Evolutionary conservation across 1,140 invertebrate species (phyloP), one percentile per base, ranked within the genome.

Genomic region (Drosophila parvula): DNA sequence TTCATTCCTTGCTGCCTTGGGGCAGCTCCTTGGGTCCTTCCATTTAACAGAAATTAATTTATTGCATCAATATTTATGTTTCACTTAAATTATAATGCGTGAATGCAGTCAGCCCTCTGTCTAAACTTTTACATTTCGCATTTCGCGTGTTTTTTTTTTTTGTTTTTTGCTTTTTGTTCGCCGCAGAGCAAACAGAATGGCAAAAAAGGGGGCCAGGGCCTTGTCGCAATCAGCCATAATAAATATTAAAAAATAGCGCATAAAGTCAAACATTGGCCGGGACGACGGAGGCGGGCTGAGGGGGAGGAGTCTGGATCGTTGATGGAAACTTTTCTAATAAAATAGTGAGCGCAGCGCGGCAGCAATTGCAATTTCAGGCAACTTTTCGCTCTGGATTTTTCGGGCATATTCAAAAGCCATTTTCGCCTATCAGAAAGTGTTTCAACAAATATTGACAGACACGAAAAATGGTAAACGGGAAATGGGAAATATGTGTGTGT

Each of bases 51-150:
- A 89, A 89, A 89, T 89, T 89, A 89, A 89, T 89, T 89, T 89
- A 89, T 89, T 89, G 80, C 78, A 89, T 89, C 85, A 89, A 89
- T 89, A 89, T 89, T 89, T 89, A 89, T 89, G 84, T 89, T 89
- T 90, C 84, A 89, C 84, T 89, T 89, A 89, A 89, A 89, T 89
- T 90, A 90, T 81, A 89, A 89, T 89, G 84, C 84, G 84, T 89
- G 84, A 89, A 89, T 89, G 85, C 84, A 90, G 85, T 59, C 83
- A 83, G 76, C 58, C 79, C 67, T 48, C 68, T 76, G 58, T 68
- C 75, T 69, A 71, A 88, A 79, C 83, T 88, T 79, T 83, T 78
- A 78, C 51, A 78, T 69, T 74, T 60, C 36, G 10, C 63, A 64
- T 69, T 77, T 59, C 50, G 43, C 36, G 44, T 22, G 56, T 56